Evolutionary conservation across 2,888 invertebrate genomes (phyloP).

Genomic region (Congeria kusceri): DNA sequence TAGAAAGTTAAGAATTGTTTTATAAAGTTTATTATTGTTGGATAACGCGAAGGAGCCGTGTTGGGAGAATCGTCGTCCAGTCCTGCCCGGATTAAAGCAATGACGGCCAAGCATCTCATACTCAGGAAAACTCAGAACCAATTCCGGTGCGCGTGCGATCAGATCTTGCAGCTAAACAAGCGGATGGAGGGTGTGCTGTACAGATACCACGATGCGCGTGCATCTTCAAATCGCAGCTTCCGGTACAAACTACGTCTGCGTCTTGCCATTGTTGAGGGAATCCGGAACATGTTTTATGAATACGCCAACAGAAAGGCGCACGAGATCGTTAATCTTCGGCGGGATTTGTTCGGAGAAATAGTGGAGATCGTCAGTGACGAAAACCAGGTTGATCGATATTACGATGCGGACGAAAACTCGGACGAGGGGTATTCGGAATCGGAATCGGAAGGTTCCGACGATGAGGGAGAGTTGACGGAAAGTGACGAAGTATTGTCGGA

Average conservation of each 20-base stretch:
- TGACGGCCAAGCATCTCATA: constrained; percentile 38
- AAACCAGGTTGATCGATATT: neutral
- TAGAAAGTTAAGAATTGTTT: no score
- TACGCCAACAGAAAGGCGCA: constrained; percentile 59
- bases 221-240: constrained; percentile 46
- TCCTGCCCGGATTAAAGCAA: constrained; percentile 32
- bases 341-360: constrained; percentile 58
- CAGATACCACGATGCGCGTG: constrained; percentile 51
- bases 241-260: constrained; percentile 62
- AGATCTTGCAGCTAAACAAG: constrained; percentile 55
- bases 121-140: constrained; percentile 44
- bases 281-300: constrained; percentile 63
- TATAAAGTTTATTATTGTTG: no score
- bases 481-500: neutral
- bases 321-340: constrained; percentile 52
- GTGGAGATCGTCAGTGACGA: constrained; percentile 56
- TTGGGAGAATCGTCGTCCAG: neutral
- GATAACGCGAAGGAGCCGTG: no score
- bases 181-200: constrained; percentile 50
- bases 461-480: constrained; percentile 9
- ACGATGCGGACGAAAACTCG: neutral
- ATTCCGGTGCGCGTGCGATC: constrained; percentile 59
- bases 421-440: neutral
- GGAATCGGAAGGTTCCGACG: constrained; percentile 19
- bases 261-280: constrained; percentile 59